Conservation (phyloP, 2,888 invertebrate species). For the Latrodectus elegans region DNA sequence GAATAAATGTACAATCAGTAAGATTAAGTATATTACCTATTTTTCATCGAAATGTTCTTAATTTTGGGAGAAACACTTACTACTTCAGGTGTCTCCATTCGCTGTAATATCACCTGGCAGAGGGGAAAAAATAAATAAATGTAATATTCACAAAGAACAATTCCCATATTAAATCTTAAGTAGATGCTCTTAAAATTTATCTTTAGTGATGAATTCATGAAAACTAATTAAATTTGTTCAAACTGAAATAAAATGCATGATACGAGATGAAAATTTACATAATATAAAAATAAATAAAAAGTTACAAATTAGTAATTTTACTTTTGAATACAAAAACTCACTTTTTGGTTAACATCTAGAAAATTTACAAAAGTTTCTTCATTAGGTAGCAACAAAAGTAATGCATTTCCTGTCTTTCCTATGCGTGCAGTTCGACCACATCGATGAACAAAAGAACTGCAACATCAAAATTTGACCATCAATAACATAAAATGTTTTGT, state of each 20-base stretch:
- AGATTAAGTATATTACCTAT: conserved; percentile 30
- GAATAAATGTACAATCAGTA: too few relatives aligned
- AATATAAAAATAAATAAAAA: too few relatives aligned
- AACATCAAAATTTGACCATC: too few relatives aligned
- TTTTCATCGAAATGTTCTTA: conserved; percentile 39
- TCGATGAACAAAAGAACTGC: conserved; percentile 90
- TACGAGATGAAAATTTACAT: too few relatives aligned
- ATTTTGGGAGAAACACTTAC: conserved; percentile 31
- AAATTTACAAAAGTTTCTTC: conserved; percentile 94
- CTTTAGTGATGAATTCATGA: too few relatives aligned
- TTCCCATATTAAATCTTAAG: too few relatives aligned
- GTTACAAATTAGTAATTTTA: too few relatives aligned
- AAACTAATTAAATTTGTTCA: too few relatives aligned
- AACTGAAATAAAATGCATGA: too few relatives aligned
- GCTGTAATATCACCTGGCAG: conserved; percentile 32
- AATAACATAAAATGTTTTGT: not conserved
- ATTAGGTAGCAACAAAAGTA: conserved; percentile 87
- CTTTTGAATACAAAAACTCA: conserved; percentile 75
- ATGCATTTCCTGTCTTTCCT: conserved; percentile 88
- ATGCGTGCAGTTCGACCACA: conserved; percentile 95
- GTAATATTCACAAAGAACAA: too few relatives aligned
- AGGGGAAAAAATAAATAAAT: not conserved
- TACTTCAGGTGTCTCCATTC: conserved; percentile 23
- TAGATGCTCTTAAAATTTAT: too few relatives aligned
- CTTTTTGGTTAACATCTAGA: conserved; percentile 91